Conservation (phyloP, 2,113 vertebrate species). For the Pimephales promelas region DNA sequence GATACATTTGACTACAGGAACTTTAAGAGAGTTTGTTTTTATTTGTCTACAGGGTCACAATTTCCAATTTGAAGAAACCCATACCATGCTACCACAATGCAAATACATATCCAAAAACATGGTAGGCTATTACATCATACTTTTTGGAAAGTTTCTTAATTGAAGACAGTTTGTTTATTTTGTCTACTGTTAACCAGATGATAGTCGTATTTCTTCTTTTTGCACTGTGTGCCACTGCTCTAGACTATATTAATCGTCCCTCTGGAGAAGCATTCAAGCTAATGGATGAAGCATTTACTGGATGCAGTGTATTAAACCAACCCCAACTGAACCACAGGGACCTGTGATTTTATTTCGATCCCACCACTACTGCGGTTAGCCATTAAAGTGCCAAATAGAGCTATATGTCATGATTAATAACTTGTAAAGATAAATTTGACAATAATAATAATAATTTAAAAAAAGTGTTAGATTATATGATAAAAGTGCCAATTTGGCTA, state of each 20-base stretch:
- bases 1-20: no score
- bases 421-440: background rate
- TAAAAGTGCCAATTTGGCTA: slow-evolving; percentile 7
- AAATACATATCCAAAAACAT: background rate
- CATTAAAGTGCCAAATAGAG: background rate
- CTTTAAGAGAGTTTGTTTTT: background rate
- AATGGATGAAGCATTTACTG: slow-evolving; percentile 49
- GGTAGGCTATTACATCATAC: background rate
- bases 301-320: slow-evolving; percentile 41
- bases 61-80: background rate
- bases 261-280: slow-evolving; percentile 39
- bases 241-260: slow-evolving; percentile 26
- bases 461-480: background rate
- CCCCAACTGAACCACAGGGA: slow-evolving; percentile 25
- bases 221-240: background rate
- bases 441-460: background rate
- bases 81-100: background rate
- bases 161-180: background rate
- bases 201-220: background rate
- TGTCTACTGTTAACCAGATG: background rate
- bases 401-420: slow-evolving; percentile 15
- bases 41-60: background rate
- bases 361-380: background rate
- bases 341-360: slow-evolving; percentile 12
- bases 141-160: background rate